Evolutionary conservation across 2,797 vertebrate genomes (phyloP).

Genomic region (Pipistrellus kuhlii): DNA sequence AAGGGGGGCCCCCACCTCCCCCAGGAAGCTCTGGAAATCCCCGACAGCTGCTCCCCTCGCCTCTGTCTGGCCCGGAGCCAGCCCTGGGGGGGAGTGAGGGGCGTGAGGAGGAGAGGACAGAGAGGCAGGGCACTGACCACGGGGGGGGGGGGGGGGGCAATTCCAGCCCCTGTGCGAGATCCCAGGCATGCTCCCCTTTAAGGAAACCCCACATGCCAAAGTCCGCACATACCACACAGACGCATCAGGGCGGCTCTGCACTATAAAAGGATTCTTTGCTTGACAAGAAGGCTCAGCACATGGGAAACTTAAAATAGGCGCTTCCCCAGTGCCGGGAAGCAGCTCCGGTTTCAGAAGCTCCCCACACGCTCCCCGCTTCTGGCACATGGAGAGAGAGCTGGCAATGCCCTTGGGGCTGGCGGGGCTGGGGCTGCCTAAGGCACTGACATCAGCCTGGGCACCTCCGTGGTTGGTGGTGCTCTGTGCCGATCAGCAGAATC

Average conservation of each 20-base stretch:
- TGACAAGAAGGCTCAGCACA: slow-evolving; percentile 70
- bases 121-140: not conserved
- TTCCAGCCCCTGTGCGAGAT: slow-evolving; percentile 67
- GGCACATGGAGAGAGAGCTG: not conserved
- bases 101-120: slow-evolving; percentile 14
- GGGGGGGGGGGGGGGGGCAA: not conserved
- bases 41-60: slow-evolving; percentile 63
- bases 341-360: slow-evolving; percentile 58
- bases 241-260: slow-evolving; percentile 54
- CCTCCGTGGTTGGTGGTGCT: not conserved
- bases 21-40: slow-evolving; percentile 66
- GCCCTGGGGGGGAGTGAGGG: not conserved
- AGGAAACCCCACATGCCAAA: slow-evolving; percentile 72
- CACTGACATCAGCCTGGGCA: not conserved
- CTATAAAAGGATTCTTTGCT: slow-evolving; percentile 80
- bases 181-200: slow-evolving; percentile 74
- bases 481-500: not conserved
- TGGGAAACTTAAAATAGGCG: slow-evolving; percentile 80
- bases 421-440: not conserved
- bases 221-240: slow-evolving; percentile 75
- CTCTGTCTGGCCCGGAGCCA: slow-evolving; percentile 67
- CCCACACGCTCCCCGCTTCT: not conserved
- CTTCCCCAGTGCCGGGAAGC: slow-evolving; percentile 1
- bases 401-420: not conserved
- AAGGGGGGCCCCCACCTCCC: not conserved